These are phyloP conservation scores for Pectinophora gossypiella DNA, from an alignment of 1,140 invertebrate genomes.

Conservation along the genomic window DNA sequence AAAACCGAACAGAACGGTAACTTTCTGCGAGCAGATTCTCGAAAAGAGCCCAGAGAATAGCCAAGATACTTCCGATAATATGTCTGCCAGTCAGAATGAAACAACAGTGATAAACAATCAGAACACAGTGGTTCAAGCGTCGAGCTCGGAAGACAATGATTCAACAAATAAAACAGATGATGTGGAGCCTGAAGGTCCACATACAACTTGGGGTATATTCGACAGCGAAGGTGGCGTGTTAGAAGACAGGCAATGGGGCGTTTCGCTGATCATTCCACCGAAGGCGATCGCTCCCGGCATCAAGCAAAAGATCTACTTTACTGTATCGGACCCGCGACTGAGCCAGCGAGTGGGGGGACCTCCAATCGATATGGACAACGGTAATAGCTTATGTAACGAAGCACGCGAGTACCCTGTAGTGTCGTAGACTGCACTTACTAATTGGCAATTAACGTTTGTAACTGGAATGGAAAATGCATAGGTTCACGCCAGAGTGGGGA, in stretches of 20 bases:
- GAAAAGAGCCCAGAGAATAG: constrained; percentile 63
- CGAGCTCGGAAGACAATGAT: constrained; percentile 40
- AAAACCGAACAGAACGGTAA: constrained; percentile 57
- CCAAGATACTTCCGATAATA: constrained; percentile 62
- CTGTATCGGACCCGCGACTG: constrained; percentile 86
- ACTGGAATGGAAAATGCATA: constrained; percentile 36
- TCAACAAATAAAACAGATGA: constrained; percentile 41
- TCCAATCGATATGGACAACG: constrained; percentile 91
- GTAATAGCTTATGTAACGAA: constrained; percentile 77
- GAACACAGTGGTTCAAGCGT: constrained; percentile 43
- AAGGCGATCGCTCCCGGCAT: constrained; percentile 88
- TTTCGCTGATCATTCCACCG: constrained; percentile 90
- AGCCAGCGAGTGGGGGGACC: constrained; percentile 83
- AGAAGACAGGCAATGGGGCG: constrained; percentile 91
- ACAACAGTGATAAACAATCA: constrained; percentile 62
- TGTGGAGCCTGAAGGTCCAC: constrained; percentile 69
- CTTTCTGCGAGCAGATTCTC: constrained; percentile 62
- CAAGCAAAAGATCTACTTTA: constrained; percentile 96
- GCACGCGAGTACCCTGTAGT: constrained; percentile 58
- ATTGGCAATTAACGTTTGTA: constrained; percentile 58
- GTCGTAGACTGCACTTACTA: constrained; percentile 69
- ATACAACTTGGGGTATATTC: constrained; percentile 83
- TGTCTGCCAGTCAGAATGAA: constrained; percentile 55
- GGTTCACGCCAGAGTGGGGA: too few species aligned
- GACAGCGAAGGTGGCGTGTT: constrained; percentile 88